Base-by-base conservation (phyloP, 2,797 vertebrate genomes). In the Lophotriccus pileatus region DNA sequence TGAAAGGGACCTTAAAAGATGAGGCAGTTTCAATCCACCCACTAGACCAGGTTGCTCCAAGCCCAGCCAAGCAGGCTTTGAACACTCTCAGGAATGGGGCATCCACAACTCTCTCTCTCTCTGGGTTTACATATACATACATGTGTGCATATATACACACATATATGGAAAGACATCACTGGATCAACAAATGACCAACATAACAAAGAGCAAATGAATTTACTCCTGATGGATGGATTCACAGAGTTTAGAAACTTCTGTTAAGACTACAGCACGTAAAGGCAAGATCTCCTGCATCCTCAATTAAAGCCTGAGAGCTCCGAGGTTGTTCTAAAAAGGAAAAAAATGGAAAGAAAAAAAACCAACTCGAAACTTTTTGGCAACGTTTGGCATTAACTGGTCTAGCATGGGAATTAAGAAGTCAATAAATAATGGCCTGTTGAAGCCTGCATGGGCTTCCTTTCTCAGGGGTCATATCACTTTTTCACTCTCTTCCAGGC, bases 401-500 rank as follows among this genome's bases (percentile, higher is more conserved):
- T 27, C 41, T 20, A 72, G 49, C 25, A 81, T 2, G 59, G 62
- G 77, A 93, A 90, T 92, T 86, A 23, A 93, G 81, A 86, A 73
- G 7, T 55, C 78, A 86, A 64, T 67, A 70, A 87, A 89, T 64
- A 94, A 59, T 1, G 8, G 43, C 34, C 77, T 36, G 87, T 5
- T 90, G 69, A 87, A 90, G 58, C 36, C 89, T 55, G 25, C 63
- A 78, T 75, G 3, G 12, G 89, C 74, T 96, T 96, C 90, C 90
- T 75, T 95, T 94, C 85, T 94, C 90, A 91, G 91, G 58, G 44
- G 23, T 74, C 34, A 52, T 49, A 93, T 83, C 28, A 3, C 75
- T 77, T 81, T 94, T 87, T 95, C 74, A 70, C 30, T 91, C 92
- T 81, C 87, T 96, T 95, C 95, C 94, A 96, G 96, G 93, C 79